Evolutionary conservation across 2,888 invertebrate species (phyloP).

Genomic region (Molanna angustata): DNA sequence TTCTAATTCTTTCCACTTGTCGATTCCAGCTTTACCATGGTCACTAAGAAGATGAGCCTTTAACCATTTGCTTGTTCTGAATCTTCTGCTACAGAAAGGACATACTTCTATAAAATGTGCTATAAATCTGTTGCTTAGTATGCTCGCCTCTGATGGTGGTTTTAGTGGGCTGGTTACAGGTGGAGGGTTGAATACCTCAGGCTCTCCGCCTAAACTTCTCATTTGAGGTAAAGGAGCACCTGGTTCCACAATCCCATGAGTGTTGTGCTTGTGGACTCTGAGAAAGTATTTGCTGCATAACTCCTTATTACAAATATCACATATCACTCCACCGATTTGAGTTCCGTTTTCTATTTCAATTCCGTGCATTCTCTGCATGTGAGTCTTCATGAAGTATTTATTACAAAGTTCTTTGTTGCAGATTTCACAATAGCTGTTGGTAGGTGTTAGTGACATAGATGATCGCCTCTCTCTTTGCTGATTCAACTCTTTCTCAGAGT

Average conservation of each 20-base stretch:
- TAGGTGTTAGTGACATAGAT: slow-evolving; percentile 62
- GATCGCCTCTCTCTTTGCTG: slow-evolving; percentile 56
- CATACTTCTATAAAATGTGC: slow-evolving; percentile 74
- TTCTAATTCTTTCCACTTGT: slow-evolving; percentile 43
- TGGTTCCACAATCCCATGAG: slow-evolving; percentile 93
- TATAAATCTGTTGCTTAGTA: slow-evolving; percentile 60
- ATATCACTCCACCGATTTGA: slow-evolving; percentile 89
- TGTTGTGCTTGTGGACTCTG: slow-evolving; percentile 96
- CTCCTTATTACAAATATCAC: slow-evolving; percentile 98
- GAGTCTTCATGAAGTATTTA: slow-evolving; percentile 99
- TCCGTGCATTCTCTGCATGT: slow-evolving; percentile 98
- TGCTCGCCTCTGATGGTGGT: slow-evolving; percentile 41
- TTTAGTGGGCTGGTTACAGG: slow-evolving; percentile 36
- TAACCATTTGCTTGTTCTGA: slow-evolving; percentile 84
- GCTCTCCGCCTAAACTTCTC: slow-evolving; percentile 32
- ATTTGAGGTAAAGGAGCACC: slow-evolving; percentile 51
- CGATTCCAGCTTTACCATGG: slow-evolving; percentile 63
- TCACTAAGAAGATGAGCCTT: slow-evolving; percentile 84
- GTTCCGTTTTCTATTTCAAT: slow-evolving; percentile 91
- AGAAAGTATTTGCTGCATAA: slow-evolving; percentile 97
- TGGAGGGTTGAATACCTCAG: slow-evolving; percentile 37
- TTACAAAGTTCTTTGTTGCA: slow-evolving; percentile 99
- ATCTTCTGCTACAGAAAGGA: slow-evolving; percentile 81
- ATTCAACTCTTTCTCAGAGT: slow-evolving; percentile 35
- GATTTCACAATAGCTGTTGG: slow-evolving; percentile 92